phyloP scores from a whole-genome alignment of 2,113 vertebrate species.

The Mandrillus leucophaeus region DNA sequence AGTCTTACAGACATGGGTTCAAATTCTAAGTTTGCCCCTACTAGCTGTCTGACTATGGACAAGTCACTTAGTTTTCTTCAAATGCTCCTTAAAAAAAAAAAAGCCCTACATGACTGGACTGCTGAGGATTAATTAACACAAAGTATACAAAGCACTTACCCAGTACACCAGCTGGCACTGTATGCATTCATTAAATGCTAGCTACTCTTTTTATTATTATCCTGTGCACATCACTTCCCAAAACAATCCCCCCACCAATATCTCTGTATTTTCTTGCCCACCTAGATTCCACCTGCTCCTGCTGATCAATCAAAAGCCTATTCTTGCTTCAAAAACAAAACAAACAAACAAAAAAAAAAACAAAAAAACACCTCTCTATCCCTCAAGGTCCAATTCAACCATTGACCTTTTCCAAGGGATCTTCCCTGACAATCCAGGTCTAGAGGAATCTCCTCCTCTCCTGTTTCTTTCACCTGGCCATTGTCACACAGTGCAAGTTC shows the following conservation, averaged over 20 bases:
- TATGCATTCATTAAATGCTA: fast-evolving
- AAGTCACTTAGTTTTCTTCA: neutral
- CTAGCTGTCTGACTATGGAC: neutral
- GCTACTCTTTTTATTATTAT: neutral
- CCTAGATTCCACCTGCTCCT: neutral
- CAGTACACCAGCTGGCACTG: neutral
- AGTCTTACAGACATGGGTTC: neutral
- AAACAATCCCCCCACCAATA: neutral
- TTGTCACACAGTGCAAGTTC: neutral
- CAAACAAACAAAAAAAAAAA: too few species aligned
- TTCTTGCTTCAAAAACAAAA: too few species aligned
- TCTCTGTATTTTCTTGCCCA: neutral
- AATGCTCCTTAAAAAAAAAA: neutral
- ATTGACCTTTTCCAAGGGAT: neutral
- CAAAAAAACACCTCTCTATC: neutral
- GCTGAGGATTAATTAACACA: neutral
- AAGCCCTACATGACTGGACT: neutral
- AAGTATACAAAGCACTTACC: neutral
- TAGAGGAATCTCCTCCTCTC: neutral
- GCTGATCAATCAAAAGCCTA: neutral
- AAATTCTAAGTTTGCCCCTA: neutral
- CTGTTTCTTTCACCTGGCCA: neutral
- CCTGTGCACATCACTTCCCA: neutral
- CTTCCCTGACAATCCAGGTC: neutral
- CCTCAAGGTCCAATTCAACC: neutral